Percentiles rank a stretch among this genome's conserved stretches.
Evolutionary conservation across 1,140 invertebrate genomes (phyloP).

Genomic region (Cataglyphis hispanica): DNA sequence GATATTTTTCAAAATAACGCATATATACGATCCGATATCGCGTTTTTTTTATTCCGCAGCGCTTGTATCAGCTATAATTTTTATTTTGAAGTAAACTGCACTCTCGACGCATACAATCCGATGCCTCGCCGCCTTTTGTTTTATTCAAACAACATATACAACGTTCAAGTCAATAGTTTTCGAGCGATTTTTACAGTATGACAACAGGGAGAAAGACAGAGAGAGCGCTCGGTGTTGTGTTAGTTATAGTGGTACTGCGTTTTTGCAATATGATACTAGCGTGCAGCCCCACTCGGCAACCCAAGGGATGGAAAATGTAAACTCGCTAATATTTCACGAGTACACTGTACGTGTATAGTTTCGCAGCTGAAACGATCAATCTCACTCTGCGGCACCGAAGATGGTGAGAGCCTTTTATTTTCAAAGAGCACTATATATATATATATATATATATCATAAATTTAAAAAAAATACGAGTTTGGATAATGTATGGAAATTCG

Average conservation of each 20-base stretch:
- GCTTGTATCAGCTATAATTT: slow-evolving; percentile 14
- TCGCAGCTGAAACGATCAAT: slow-evolving; percentile 52
- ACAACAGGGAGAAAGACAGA: neutral
- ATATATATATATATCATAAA: neutral
- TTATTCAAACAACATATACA: slow-evolving; percentile 51
- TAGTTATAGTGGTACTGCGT: slow-evolving; percentile 27
- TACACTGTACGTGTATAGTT: slow-evolving; percentile 35
- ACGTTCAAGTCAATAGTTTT: slow-evolving; percentile 38
- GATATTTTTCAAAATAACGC: neutral
- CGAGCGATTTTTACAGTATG: slow-evolving; percentile 29
- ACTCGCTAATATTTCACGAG: slow-evolving; percentile 54
- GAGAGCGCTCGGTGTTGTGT: neutral
- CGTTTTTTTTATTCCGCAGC: slow-evolving; percentile 3
- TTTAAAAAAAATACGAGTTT: slow-evolving; percentile 36
- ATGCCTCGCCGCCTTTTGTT: slow-evolving; percentile 31
- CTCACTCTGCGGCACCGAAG: slow-evolving; percentile 47
- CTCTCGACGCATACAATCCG: neutral
- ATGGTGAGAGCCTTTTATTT: slow-evolving; percentile 55
- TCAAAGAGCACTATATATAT: slow-evolving; percentile 18
- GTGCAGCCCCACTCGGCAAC: slow-evolving; percentile 1
- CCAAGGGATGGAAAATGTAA: slow-evolving; percentile 50
- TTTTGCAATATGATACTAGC: slow-evolving; percentile 53
- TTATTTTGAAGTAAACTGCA: slow-evolving; percentile 50
- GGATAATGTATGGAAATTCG: neutral
- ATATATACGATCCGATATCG: neutral